phyloP scores from a whole-genome alignment of 1,140 invertebrate species.

The Brachystomella parvula region DNA sequence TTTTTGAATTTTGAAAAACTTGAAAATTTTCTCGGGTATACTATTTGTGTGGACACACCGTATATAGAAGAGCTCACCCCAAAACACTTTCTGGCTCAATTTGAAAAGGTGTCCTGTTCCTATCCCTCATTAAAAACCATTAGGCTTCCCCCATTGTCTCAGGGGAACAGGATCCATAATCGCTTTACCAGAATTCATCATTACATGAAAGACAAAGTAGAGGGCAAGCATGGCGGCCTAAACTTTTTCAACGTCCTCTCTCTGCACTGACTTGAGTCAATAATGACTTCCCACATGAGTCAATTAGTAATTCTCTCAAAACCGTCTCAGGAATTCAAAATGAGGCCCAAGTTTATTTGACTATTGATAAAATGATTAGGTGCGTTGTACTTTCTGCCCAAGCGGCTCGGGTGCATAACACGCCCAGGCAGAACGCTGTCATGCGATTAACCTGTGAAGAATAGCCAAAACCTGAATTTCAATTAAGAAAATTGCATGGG shows the following conservation, averaged over 20 bases:
- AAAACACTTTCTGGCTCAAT: no score
- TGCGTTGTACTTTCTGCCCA: no score
- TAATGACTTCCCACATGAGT: background rate
- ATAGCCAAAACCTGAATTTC: background rate
- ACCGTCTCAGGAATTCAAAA: slow-evolving; percentile 1
- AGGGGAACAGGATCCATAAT: background rate
- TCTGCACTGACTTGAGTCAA: background rate
- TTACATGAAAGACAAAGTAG: slow-evolving; percentile 4
- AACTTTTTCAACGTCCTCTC: background rate
- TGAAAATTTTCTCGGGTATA: no score
- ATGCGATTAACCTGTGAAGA: background rate
- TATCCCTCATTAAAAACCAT: no score
- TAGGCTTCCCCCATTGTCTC: background rate
- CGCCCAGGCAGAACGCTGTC: no score
- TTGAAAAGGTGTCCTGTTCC: no score
- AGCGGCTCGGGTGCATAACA: no score
- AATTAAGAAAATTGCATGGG: background rate
- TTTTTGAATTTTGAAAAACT: no score
- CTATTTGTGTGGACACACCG: no score
- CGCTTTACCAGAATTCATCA: slow-evolving; percentile 2
- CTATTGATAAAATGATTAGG: slow-evolving; percentile 9
- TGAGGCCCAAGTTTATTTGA: background rate
- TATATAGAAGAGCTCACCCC: no score
- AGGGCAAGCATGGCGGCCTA: background rate
- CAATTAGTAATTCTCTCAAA: slow-evolving; percentile 13